A percentile compares a stretch with the other conserved stretches of the same genome.
phyloP scores from a whole-genome alignment of 1,140 invertebrate species.

The Drosophila tsacasi region DNA sequence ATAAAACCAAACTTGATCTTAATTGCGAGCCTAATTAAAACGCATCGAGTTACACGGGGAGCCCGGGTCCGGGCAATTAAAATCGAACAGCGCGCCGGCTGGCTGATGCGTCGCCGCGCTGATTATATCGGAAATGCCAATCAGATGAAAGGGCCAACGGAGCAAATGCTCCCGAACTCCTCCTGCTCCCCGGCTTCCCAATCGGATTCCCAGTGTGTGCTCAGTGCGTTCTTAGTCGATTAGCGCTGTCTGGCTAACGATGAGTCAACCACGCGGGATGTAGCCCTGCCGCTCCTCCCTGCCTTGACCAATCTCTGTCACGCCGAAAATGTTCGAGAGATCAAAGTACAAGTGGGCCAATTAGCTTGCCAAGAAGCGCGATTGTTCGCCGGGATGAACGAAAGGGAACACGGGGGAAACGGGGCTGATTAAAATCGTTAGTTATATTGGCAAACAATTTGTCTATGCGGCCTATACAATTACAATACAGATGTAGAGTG shows the following conservation, averaged over 20 bases:
- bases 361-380: constrained; percentile 54
- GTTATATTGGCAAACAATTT: constrained; percentile 77
- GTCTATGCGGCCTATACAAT: constrained; percentile 55
- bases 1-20: constrained; percentile 67
- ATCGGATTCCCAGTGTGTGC: constrained; percentile 1
- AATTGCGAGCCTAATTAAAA: constrained; percentile 78
- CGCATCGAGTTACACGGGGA: constrained; percentile 74
- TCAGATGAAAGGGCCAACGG: constrained; percentile 73
- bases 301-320: constrained; percentile 30
- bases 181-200: constrained; percentile 2
- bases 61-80: constrained; percentile 70
- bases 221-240: constrained; percentile 34
- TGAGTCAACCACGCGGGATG: constrained; percentile 46
- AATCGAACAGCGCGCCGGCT: constrained; percentile 70
- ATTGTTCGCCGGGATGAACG: constrained; percentile 6
- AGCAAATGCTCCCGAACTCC: constrained; percentile 29
- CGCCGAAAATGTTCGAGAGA: constrained; percentile 43
- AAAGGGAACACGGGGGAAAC: neutral
- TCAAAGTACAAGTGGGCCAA: constrained; percentile 73
- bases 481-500: constrained; percentile 50
- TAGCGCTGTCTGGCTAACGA: constrained; percentile 32
- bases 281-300: constrained; percentile 6
- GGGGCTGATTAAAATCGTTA: constrained; percentile 48
- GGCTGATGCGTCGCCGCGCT: constrained; percentile 64
- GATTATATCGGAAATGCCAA: constrained; percentile 83